Percentiles rank a stretch among this genome's conserved stretches.
Conservation (phyloP, 2,113 vertebrate species). For the Pterocles burchelli region DNA sequence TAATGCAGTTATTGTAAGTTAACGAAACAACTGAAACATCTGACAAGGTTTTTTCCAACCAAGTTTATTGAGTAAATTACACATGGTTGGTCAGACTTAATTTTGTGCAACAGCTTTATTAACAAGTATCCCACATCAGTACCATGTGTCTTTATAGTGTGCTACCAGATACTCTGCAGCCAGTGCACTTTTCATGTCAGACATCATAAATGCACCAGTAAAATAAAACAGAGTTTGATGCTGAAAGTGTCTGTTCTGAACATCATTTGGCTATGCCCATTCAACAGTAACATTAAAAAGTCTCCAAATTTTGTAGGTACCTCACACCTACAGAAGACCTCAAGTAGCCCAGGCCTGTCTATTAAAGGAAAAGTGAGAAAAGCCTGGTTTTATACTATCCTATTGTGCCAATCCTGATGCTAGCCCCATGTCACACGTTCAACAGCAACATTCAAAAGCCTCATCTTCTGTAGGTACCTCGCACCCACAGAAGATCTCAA, state of each 20-base stretch:
- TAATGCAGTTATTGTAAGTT: not conserved
- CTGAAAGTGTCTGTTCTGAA: not conserved
- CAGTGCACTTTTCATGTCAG: not conserved
- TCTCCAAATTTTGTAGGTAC: no score
- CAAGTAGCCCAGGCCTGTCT: no score
- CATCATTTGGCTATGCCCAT: not conserved
- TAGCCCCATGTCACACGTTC: no score
- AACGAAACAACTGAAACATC: not conserved
- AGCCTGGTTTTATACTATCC: no score
- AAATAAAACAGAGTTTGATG: not conserved
- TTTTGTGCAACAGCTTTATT: not conserved
- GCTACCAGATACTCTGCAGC: not conserved
- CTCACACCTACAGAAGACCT: no score
- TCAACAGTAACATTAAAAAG: not conserved
- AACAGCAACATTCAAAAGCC: not conserved
- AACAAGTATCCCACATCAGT: not conserved
- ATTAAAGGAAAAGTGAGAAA: no score
- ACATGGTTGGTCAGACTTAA: not conserved
- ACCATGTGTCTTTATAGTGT: not conserved
- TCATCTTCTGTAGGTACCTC: not conserved
- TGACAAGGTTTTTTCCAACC: not conserved
- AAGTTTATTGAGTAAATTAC: not conserved
- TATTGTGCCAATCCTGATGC: no score
- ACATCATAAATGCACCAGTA: not conserved
- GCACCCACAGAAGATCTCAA: not conserved